phyloP scores from a whole-genome alignment of 2,888 invertebrate genomes.

The Chloromyia formosa region DNA sequence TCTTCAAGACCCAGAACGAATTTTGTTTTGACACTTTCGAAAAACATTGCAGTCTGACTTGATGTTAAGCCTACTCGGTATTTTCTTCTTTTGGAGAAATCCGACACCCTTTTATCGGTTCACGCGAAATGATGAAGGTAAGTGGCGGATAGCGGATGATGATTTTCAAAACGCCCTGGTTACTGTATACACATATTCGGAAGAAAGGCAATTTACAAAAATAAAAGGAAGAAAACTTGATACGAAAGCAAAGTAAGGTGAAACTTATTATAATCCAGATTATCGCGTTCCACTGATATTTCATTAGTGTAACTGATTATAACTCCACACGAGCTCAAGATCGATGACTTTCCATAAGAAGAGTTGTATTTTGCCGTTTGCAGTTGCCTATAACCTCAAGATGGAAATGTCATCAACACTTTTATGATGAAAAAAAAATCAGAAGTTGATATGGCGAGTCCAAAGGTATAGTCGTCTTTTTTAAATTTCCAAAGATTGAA shows the following conservation, averaged over 20 bases:
- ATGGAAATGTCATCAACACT: too few species aligned
- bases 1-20: slow-evolving; percentile 6
- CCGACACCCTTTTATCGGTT: slow-evolving; percentile 7
- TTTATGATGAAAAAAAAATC: too few species aligned
- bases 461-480: too few species aligned
- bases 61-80: not conserved
- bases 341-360: not conserved
- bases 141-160: not conserved
- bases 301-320: slow-evolving; percentile 33
- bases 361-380: not conserved
- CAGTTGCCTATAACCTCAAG: not conserved
- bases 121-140: not conserved
- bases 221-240: not conserved
- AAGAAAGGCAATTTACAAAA: too few species aligned
- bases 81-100: slow-evolving; percentile 15
- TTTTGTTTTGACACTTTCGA: slow-evolving; percentile 29
- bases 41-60: slow-evolving; percentile 3
- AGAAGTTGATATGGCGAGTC: too few species aligned
- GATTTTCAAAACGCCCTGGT: not conserved
- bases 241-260: not conserved
- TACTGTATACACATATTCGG: too few species aligned
- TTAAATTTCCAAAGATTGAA: too few species aligned
- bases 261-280: slow-evolving; percentile 27
- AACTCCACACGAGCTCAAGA: slow-evolving; percentile 14
- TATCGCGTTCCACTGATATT: slow-evolving; percentile 14